phyloP scores from a whole-genome alignment of 2,113 vertebrate species.

The Mionectes macconnelli region DNA sequence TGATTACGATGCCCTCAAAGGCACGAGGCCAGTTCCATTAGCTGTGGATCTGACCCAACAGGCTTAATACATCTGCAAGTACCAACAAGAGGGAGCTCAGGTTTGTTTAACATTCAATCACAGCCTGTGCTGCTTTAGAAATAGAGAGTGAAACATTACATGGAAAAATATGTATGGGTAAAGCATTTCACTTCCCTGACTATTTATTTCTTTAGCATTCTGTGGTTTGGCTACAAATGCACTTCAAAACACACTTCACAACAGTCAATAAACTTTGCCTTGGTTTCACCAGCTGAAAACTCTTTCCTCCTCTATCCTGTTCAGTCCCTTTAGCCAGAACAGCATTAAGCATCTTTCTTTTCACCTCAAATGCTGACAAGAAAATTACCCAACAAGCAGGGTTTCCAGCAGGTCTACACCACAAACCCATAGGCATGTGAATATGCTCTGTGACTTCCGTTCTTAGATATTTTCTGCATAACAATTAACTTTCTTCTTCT shows the following conservation, averaged over 20 bases:
- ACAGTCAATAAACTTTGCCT: background rate
- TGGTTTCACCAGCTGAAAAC: background rate
- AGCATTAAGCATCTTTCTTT: background rate
- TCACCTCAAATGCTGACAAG: background rate
- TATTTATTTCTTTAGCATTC: background rate
- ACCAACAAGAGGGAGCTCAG: slow-evolving; percentile 32
- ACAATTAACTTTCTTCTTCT: background rate
- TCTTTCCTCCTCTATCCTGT: background rate
- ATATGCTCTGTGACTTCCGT: background rate
- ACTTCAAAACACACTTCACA: background rate
- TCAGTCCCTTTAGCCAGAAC: background rate
- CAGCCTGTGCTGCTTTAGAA: background rate
- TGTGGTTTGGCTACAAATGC: background rate
- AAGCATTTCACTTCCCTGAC: background rate
- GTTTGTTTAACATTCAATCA: slow-evolving; percentile 31
- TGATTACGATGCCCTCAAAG: slow-evolving; percentile 35
- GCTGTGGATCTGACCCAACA: slow-evolving; percentile 35
- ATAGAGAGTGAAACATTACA: background rate
- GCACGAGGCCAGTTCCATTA: slow-evolving; percentile 44
- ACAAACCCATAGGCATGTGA: background rate
- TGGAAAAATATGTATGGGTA: background rate
- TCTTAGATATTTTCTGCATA: background rate
- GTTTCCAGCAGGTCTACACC: background rate
- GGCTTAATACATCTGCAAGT: slow-evolving; percentile 43
- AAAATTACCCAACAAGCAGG: background rate